These are phyloP conservation scores for Morbakka virulenta DNA, from an alignment of 30 jellyfish, hydroid and myxozoan genomes.

Conservation along the genomic window DNA sequence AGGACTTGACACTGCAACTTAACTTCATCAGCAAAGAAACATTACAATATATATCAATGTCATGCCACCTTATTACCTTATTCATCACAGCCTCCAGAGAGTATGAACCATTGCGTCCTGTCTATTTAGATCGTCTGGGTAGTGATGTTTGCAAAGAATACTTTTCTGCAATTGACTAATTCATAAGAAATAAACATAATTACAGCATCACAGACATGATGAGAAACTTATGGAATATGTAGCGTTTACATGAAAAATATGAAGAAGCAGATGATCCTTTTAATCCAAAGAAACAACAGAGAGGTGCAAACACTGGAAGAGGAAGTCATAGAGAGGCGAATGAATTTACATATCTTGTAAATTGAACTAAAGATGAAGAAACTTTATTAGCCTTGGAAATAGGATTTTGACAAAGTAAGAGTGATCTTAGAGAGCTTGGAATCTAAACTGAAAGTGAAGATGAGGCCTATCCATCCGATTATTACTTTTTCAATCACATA, in stretches of 20 bases:
- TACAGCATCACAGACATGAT: constrained; percentile 4
- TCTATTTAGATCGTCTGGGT: constrained; percentile 18
- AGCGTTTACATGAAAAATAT: background rate
- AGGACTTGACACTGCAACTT: background rate
- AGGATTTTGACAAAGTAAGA: too few species aligned
- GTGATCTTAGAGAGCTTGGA: too few species aligned
- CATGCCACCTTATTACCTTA: constrained; percentile 12
- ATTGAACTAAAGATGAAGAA: too few species aligned
- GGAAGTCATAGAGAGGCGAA: too few species aligned
- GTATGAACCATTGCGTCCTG: constrained; percentile 12
- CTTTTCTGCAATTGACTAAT: background rate
- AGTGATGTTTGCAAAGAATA: constrained; percentile 10
- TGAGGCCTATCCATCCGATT: too few species aligned
- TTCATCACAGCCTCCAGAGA: constrained; percentile 17
- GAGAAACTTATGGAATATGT: constrained; percentile 10
- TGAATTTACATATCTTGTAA: too few species aligned
- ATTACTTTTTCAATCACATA: too few species aligned
- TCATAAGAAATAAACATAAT: background rate
- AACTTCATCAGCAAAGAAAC: constrained; percentile 23
- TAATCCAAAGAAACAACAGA: constrained; percentile 7
- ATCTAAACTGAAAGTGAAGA: too few species aligned
- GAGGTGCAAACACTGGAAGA: constrained; percentile 6
- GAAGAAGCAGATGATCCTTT: constrained; percentile 11
- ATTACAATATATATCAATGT: constrained; percentile 1
- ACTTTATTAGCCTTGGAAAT: too few species aligned